phyloP scores from a whole-genome alignment of 2,797 vertebrate genomes.

The Rhynchotus rufescens region DNA sequence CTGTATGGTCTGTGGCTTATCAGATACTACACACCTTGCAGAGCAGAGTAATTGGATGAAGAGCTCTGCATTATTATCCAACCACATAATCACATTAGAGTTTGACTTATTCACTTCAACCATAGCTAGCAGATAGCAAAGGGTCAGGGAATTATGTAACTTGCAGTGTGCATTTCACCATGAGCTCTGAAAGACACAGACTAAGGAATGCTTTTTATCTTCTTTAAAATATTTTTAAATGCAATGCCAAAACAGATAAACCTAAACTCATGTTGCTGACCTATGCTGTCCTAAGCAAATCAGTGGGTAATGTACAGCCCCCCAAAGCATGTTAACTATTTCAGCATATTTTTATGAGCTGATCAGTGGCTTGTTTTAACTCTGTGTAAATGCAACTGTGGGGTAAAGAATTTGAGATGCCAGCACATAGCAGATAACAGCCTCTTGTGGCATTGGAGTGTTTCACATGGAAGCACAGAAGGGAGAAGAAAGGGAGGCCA shows the following conservation, averaged over 20 bases:
- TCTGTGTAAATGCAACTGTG: background rate
- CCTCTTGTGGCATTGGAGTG: background rate
- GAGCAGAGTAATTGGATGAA: constrained; percentile 60
- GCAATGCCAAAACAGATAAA: background rate
- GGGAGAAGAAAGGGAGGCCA: background rate
- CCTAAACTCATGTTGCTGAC: background rate
- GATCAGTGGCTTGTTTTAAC: constrained; percentile 29
- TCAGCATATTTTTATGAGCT: constrained; percentile 16
- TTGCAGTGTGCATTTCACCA: background rate
- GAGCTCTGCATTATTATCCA: constrained; percentile 49
- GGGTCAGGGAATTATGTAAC: constrained; percentile 27
- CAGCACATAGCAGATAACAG: constrained; percentile 2
- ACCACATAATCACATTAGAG: constrained; percentile 61
- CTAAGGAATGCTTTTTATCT: background rate
- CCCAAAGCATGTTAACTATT: background rate
- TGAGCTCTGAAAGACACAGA: background rate
- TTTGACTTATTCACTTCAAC: constrained; percentile 52
- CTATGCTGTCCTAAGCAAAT: constrained; percentile 6
- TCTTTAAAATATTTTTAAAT: background rate
- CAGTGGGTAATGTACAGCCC: background rate
- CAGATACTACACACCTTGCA: constrained; percentile 57
- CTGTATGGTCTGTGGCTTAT: constrained; percentile 29
- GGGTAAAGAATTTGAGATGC: constrained; percentile 9
- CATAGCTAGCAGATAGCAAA: constrained; percentile 33
- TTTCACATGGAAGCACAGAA: background rate